These are phyloP conservation scores for Porites australiensis DNA, from an alignment of 64 coral and sea anemone species.

Conservation along the genomic window DNA sequence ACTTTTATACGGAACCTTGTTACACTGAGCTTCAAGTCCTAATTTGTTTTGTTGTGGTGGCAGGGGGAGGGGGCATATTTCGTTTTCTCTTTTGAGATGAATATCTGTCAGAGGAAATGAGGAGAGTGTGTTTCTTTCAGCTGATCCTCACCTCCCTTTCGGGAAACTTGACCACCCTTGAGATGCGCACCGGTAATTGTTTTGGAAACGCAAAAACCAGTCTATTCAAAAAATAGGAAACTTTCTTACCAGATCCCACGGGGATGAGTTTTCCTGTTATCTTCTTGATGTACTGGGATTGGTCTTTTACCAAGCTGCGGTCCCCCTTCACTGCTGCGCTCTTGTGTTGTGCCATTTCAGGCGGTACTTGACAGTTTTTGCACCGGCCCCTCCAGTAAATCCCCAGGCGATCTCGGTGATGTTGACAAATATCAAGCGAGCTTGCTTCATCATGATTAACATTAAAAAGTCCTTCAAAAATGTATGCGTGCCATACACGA, in stretches of 20 bases:
- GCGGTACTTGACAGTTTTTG: slow-evolving; percentile 15
- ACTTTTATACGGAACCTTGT: no score
- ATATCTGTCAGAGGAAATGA: no score
- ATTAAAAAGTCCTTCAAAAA: neutral
- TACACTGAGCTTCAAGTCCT: no score
- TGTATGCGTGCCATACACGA: no score
- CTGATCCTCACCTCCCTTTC: no score
- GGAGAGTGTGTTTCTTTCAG: no score
- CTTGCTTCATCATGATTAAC: neutral
- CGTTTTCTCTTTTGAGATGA: no score
- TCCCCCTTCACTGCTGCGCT: slow-evolving; percentile 18
- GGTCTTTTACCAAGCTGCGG: neutral
- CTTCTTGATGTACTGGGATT: slow-evolving; percentile 10
- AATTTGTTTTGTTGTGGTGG: no score
- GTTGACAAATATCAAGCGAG: neutral
- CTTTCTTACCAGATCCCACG: slow-evolving; percentile 12
- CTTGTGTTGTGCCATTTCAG: slow-evolving; percentile 1
- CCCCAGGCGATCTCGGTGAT: slow-evolving; percentile 8
- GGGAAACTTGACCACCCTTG: no score
- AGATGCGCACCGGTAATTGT: neutral
- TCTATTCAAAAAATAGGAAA: neutral
- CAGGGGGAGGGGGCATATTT: no score
- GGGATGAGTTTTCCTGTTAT: slow-evolving; percentile 41
- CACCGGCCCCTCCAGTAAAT: slow-evolving; percentile 31
- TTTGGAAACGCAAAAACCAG: neutral